Percentiles rank a stretch among this genome's conserved stretches.
Evolutionary conservation across 1,140 invertebrate genomes (phyloP).

Genomic region (Eriosoma lanigerum): DNA sequence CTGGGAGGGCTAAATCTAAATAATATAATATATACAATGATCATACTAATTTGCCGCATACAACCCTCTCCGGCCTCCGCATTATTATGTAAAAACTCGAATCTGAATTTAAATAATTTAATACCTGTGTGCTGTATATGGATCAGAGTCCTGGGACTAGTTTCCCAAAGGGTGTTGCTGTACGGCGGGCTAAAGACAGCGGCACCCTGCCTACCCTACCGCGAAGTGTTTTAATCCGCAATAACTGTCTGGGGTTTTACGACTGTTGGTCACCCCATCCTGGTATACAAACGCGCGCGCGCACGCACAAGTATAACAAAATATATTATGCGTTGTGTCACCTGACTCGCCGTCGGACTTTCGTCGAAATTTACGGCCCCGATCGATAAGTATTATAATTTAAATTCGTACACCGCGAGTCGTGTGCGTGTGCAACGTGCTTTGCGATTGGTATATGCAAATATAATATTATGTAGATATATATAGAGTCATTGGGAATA

Average conservation of each 20-base stretch:
- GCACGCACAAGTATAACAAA: not conserved
- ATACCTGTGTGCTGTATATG: too few relatives aligned
- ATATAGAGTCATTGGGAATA: too few relatives aligned
- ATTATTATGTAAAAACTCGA: constrained; percentile 44
- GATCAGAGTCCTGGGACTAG: not conserved
- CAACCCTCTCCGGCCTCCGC: not conserved
- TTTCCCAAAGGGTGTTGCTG: constrained; percentile 42
- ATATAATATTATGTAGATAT: too few relatives aligned
- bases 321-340: not conserved
- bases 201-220: not conserved
- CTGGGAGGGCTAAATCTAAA: constrained; percentile 36
- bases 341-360: constrained; percentile 31
- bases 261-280: constrained; percentile 14
- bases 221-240: constrained; percentile 51
- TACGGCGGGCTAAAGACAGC: not conserved
- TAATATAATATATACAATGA: constrained; percentile 26
- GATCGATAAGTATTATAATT: not conserved
- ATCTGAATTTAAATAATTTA: not conserved
- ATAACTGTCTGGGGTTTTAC: constrained; percentile 47
- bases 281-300: not conserved
- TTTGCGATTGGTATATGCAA: too few relatives aligned
- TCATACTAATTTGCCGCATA: constrained; percentile 40
- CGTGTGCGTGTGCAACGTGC: too few relatives aligned
- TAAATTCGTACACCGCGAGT: too few relatives aligned
- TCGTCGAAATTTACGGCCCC: not conserved